Evolutionary conservation across 2,113 vertebrate species (phyloP).

Genomic region (Apeltes quadracus): DNA sequence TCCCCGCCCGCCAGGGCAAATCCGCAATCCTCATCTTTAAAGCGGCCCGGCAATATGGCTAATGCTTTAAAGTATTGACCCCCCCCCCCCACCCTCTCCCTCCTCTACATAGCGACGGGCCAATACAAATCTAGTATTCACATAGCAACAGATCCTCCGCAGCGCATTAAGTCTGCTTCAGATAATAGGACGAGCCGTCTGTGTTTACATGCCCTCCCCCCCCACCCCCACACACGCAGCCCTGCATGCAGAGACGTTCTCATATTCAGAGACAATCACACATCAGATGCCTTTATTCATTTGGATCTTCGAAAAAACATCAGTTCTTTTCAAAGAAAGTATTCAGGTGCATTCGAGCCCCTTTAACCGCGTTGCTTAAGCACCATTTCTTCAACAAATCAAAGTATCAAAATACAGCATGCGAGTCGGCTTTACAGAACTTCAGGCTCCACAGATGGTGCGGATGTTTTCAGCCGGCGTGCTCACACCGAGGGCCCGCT

Average conservation of each 20-base stretch:
- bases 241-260: neutral
- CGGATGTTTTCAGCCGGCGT: slow-evolving; percentile 51
- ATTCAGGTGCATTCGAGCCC: neutral
- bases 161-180: slow-evolving; percentile 47
- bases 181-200: slow-evolving; percentile 58
- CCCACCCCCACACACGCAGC: neutral
- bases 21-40: slow-evolving; percentile 55
- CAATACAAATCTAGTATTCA: slow-evolving; percentile 49
- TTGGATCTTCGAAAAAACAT: neutral
- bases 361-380: neutral
- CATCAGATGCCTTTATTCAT: neutral
- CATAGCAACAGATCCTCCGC: slow-evolving; percentile 25
- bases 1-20: neutral
- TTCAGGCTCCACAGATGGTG: slow-evolving; percentile 50
- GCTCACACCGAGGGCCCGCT: slow-evolving; percentile 6
- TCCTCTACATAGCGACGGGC: slow-evolving; percentile 32
- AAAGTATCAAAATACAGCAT: too few species aligned
- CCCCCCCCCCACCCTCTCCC: slow-evolving; percentile 3
- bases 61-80: slow-evolving; percentile 55
- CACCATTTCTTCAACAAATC: neutral
- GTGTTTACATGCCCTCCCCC: slow-evolving; percentile 46
- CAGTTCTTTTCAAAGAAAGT: neutral
- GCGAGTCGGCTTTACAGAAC: slow-evolving; percentile 39
- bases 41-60: slow-evolving; percentile 64
- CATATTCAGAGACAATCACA: neutral